These are phyloP conservation scores for Cactoblastis cactorum DNA, from an alignment of 2,888 invertebrate species.

Conservation along the genomic window DNA sequence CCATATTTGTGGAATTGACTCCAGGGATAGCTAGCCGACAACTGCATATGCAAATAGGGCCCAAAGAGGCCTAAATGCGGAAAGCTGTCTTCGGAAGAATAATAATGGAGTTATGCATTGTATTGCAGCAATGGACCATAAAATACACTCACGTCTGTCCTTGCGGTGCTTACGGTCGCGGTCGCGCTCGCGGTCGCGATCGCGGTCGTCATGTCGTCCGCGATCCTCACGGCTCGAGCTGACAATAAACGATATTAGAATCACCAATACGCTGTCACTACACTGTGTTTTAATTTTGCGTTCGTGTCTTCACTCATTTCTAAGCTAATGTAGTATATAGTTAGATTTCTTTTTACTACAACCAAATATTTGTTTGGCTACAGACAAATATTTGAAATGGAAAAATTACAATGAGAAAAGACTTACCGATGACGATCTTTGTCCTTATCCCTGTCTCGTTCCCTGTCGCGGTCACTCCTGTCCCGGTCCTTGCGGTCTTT, in stretches of 20 bases:
- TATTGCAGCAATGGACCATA: neutral
- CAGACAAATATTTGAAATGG: neutral
- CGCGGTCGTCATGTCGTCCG: conserved; percentile 22
- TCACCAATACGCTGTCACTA: neutral
- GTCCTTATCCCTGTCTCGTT: conserved; percentile 20
- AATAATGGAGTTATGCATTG: too few species aligned
- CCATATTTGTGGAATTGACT: too few species aligned
- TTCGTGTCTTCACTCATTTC: too few species aligned
- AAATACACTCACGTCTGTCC: conserved; percentile 54
- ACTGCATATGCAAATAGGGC: too few species aligned
- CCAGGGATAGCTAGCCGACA: too few species aligned
- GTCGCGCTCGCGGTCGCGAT: conserved; percentile 36
- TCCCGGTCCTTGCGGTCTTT: conserved; percentile 34
- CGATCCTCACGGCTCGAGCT: conserved; percentile 42
- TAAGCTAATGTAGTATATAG: neutral
- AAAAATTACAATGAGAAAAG: neutral
- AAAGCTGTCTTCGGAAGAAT: too few species aligned
- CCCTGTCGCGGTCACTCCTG: conserved; percentile 28
- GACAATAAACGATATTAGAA: neutral
- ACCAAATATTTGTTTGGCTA: neutral
- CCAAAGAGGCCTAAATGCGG: too few species aligned
- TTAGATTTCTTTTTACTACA: neutral
- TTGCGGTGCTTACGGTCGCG: conserved; percentile 65
- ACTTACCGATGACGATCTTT: conserved; percentile 39
- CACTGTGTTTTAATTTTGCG: neutral